A percentile compares a stretch with the other conserved stretches of the same genome.
Evolutionary conservation across 2,888 invertebrate species (phyloP).

Genomic region (Epistrophe grossulariae): DNA sequence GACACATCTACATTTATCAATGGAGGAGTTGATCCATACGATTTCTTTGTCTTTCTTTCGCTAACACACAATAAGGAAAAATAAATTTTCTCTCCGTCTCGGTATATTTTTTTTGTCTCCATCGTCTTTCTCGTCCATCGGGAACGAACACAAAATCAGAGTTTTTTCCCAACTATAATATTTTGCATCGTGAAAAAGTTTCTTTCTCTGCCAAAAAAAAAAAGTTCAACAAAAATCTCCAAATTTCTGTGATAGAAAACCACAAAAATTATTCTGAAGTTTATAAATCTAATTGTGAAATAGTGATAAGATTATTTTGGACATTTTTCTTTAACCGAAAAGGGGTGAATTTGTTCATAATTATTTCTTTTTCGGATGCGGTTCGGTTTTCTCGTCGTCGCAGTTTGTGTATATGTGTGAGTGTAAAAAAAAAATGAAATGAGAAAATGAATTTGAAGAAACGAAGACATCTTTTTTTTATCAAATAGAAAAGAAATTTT

Average conservation of each 20-base stretch:
- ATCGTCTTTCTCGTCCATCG: constrained; percentile 48
- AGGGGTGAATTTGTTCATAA: constrained; percentile 61
- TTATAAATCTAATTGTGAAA: constrained; percentile 8
- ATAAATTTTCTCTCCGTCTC: constrained; percentile 65
- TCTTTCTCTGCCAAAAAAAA: constrained; percentile 60
- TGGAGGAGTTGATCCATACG: constrained; percentile 15
- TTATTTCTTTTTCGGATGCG: constrained; percentile 62
- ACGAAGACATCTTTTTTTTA: constrained; percentile 70
- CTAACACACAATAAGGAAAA: constrained; percentile 22
- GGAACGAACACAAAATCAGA: constrained; percentile 64
- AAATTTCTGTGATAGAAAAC: constrained; percentile 67
- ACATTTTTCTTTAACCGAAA: constrained; percentile 48
- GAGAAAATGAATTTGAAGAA: constrained; percentile 74
- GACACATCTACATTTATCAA: not conserved
- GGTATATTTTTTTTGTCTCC: constrained; percentile 55
- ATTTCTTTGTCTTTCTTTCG: constrained; percentile 67
- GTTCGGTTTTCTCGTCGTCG: constrained; percentile 63
- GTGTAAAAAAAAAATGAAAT: constrained; percentile 65
- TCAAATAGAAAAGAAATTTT: constrained; percentile 68
- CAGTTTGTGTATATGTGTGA: constrained; percentile 40
- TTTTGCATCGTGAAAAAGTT: constrained; percentile 76
- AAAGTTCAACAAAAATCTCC: constrained; percentile 48
- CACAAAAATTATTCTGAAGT: constrained; percentile 37
- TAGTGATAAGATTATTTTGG: constrained; percentile 45
- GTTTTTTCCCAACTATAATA: constrained; percentile 69